Conservation (phyloP, 2,113 vertebrate species). For the Dolichallabes microphthalmus region DNA sequence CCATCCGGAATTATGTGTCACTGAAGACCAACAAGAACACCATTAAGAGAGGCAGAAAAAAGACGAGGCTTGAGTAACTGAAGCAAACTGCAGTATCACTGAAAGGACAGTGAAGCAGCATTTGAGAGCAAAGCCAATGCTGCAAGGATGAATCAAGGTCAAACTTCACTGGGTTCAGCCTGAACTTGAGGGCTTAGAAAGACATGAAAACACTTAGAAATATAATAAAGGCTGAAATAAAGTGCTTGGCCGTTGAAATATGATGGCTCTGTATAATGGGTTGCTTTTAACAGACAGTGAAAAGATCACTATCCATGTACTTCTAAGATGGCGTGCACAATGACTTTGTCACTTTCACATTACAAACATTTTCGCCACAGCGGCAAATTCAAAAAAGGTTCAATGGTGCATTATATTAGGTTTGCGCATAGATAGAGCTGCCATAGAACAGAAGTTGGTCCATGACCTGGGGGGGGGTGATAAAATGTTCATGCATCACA, state of each 20-base stretch:
- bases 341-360: constrained; percentile 26
- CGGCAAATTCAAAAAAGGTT: constrained; percentile 28
- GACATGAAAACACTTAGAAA: constrained; percentile 7
- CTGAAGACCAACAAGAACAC: constrained; percentile 28
- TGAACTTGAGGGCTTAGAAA: background rate
- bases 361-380: constrained; percentile 35
- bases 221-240: constrained; percentile 5
- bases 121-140: constrained; percentile 19
- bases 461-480: constrained; percentile 8
- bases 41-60: constrained; percentile 23
- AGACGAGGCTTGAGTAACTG: background rate
- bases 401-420: constrained; percentile 38
- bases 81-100: constrained; percentile 37
- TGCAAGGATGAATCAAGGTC: constrained; percentile 9
- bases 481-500: background rate
- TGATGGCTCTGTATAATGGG: constrained; percentile 1
- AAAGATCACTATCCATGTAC: constrained; percentile 2
- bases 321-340: constrained; percentile 14
- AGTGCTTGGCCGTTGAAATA: constrained; percentile 10
- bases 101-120: background rate
- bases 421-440: constrained; percentile 14
- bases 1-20: constrained; percentile 44
- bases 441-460: constrained; percentile 6
- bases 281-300: constrained; percentile 2
- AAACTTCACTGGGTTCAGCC: background rate